Percentiles rank a stretch among this genome's conserved stretches.
These are phyloP conservation scores for Opisthocomus hoazin DNA, from an alignment of 2,113 vertebrate genomes.

Conservation along the genomic window DNA sequence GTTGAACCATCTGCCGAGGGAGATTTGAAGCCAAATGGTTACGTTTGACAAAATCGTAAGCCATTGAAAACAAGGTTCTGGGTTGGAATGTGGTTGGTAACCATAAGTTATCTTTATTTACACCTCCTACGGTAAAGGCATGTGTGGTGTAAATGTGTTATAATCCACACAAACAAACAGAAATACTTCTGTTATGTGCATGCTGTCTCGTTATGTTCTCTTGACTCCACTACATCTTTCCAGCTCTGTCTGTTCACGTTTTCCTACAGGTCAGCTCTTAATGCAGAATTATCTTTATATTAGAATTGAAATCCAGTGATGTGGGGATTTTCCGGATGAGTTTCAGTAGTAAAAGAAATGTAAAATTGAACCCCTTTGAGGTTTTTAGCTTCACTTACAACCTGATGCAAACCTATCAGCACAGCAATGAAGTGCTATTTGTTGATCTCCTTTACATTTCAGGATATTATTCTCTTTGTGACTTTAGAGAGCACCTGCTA, in stretches of 20 bases:
- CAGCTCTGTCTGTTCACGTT: not conserved
- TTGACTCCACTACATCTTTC: not conserved
- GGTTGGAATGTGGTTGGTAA: not conserved
- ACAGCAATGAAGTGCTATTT: not conserved
- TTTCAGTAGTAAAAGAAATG: not conserved
- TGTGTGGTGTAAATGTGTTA: slow-evolving; percentile 22
- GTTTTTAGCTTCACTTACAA: not conserved
- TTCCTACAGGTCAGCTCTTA: not conserved
- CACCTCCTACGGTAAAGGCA: not conserved
- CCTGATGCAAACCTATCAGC: not conserved
- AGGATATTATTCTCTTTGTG: slow-evolving; percentile 25
- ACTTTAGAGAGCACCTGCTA: slow-evolving; percentile 43
- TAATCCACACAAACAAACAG: slow-evolving; percentile 24
- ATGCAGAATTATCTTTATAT: not conserved
- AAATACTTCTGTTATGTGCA: not conserved
- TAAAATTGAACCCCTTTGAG: not conserved
- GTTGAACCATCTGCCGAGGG: not conserved
- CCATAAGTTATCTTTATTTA: slow-evolving; percentile 23
- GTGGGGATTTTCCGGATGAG: not conserved
- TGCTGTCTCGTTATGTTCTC: not conserved
- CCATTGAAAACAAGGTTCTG: not conserved
- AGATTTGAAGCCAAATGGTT: slow-evolving; percentile 5
- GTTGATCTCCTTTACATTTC: slow-evolving; percentile 10
- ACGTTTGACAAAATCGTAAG: not conserved
- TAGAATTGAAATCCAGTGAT: not conserved